Base-by-base conservation (phyloP, 2,113 vertebrate genomes). In the Stomatorhinus ivindoensis region DNA sequence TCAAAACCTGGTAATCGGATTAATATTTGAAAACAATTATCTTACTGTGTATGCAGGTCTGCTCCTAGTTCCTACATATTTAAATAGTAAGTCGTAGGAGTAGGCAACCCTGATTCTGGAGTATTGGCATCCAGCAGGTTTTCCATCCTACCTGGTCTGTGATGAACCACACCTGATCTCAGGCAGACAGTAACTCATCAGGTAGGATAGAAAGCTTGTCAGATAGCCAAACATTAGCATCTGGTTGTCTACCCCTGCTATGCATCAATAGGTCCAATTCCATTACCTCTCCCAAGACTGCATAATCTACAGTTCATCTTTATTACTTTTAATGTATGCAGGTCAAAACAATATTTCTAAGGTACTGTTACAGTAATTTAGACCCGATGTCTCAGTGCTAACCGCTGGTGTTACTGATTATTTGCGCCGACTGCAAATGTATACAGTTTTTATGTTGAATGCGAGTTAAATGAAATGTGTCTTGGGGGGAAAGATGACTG, bases 381-480 rank as follows among this genome's bases (percentile, higher is more conserved):
- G 42, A 21, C 19, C 46, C 53, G 31, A 82, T 42, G 31, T 6
- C 80, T 48, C 35, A 42, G 88, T 83, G 35, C 47, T 89, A 51
- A 89, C 55, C 24, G 1, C 50, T 58, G 88, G 10, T 47, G 48
- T 83, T 11, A 83, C 73, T 42, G 46, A 24, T 88, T 80, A 42
- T 69, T 82, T 39, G 27, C 86, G 55, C 46, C 55, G 58, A 27
- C 31, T 85, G 55, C n/a, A 86, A 86, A 85, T 84, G 76, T 21
- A 65, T 86, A 86, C 53, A 50, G 50, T 86, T 85, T 61, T 86
- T 86, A 42, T 35, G 27, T 27, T 86, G 89, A 48, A 86, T 61
- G 86, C 58, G 4, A 65, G 55, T 53, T 47, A 84, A 86, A 86
- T 86, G 89, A 50, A 50, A 89, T 86, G 83, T 69, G 58, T 86